A percentile compares a stretch with the other conserved stretches of the same genome.
Conservation (phyloP, 1,140 invertebrate species). For the Venustaconcha ellipsiformis region DNA sequence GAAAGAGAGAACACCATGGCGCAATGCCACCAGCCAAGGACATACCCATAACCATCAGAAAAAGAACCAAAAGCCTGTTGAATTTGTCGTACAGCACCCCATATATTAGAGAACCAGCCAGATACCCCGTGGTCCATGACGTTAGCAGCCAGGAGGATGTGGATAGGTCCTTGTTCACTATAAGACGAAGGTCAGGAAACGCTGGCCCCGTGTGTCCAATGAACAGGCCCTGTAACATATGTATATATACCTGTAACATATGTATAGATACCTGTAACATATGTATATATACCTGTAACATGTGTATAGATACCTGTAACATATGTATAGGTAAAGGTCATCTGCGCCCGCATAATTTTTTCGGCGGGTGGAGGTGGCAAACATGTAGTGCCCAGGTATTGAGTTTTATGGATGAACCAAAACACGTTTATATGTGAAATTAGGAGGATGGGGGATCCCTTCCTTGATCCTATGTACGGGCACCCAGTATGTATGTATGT, state of each 20-base stretch:
- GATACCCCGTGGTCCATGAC: background rate
- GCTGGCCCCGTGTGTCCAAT: constrained; percentile 9
- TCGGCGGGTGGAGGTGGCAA: no score
- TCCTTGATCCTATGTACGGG: no score
- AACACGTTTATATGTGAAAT: no score
- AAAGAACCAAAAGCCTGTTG: background rate
- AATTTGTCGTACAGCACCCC: background rate
- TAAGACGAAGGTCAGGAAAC: constrained; percentile 7
- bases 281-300: background rate
- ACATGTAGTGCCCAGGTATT: no score
- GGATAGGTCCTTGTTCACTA: background rate
- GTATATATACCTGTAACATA: no score
- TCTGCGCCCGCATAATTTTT: no score
- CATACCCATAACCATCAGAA: background rate
- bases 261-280: background rate
- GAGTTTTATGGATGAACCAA: no score
- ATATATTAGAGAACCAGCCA: constrained; percentile 6
- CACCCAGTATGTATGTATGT: no score
- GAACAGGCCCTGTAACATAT: constrained; percentile 10
- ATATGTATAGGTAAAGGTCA: no score
- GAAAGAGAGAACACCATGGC: background rate
- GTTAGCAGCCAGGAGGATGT: constrained; percentile 14
- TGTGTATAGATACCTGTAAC: no score
- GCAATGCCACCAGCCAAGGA: background rate
- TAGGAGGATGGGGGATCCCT: no score